Evolutionary conservation across 2,113 vertebrate genomes (phyloP).

Genomic region (Tichodroma muraria): DNA sequence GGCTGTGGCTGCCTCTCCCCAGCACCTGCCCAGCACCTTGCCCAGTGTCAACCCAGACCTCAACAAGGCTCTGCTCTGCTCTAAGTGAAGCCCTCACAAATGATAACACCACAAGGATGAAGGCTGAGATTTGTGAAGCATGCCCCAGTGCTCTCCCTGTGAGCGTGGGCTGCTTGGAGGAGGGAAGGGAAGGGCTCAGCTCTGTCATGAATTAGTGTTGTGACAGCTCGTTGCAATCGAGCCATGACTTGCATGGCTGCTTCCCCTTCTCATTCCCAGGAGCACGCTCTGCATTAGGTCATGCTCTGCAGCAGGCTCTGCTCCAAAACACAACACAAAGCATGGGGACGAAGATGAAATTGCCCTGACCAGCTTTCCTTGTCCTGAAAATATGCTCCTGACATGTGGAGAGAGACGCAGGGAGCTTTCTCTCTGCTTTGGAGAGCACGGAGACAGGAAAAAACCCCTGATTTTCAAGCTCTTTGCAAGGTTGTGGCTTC

Average conservation of each 20-base stretch:
- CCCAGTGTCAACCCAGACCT: neutral
- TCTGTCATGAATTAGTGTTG: neutral
- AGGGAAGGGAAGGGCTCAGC: neutral
- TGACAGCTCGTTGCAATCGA: slow-evolving; percentile 1
- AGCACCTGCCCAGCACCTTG: neutral
- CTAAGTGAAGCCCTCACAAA: neutral
- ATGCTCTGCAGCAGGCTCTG: neutral
- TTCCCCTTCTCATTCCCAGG: slow-evolving; percentile 1
- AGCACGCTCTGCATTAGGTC: slow-evolving; percentile 18
- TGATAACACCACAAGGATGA: neutral
- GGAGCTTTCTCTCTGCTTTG: neutral
- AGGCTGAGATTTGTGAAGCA: neutral
- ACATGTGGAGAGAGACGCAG: neutral
- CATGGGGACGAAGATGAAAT: neutral
- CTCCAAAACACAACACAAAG: slow-evolving; percentile 12
- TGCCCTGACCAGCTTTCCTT: neutral
- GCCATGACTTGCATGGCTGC: slow-evolving; percentile 13
- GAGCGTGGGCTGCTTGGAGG: neutral
- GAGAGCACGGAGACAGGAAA: neutral
- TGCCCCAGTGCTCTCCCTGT: neutral
- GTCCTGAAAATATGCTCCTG: neutral
- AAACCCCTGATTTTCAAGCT: neutral
- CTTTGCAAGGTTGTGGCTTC: neutral
- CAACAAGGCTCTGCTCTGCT: neutral
- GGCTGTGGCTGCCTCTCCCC: neutral